Evolutionary conservation across 2,888 invertebrate species (phyloP).

Genomic region (Carterocephalus palaemon): DNA sequence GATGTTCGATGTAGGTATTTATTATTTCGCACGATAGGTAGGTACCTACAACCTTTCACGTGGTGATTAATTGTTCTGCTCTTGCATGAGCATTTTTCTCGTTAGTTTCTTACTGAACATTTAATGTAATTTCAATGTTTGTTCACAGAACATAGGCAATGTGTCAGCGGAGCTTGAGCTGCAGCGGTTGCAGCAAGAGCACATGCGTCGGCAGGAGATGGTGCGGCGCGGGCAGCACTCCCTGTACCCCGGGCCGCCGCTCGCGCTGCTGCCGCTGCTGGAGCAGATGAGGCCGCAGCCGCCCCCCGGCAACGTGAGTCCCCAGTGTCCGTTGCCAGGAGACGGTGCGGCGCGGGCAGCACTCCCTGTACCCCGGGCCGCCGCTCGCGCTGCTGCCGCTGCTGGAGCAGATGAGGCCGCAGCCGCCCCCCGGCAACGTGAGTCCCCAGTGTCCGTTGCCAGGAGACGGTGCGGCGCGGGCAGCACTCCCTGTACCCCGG

Average conservation of each 20-base stretch:
- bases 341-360: slow-evolving; percentile 70
- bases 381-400: slow-evolving; percentile 85
- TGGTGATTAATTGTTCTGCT: too few species aligned
- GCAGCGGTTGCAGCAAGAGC: slow-evolving; percentile 83
- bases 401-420: slow-evolving; percentile 80
- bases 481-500: slow-evolving; percentile 74
- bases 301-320: slow-evolving; percentile 67
- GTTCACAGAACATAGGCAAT: slow-evolving; percentile 63
- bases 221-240: slow-evolving; percentile 69
- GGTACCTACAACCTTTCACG: too few species aligned
- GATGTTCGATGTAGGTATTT: too few species aligned
- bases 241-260: slow-evolving; percentile 79
- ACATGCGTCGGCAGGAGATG: slow-evolving; percentile 78
- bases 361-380: slow-evolving; percentile 76
- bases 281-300: slow-evolving; percentile 78
- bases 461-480: slow-evolving; percentile 72
- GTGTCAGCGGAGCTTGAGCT: slow-evolving; percentile 81
- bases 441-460: slow-evolving; percentile 76
- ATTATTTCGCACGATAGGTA: too few species aligned
- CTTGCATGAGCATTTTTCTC: too few species aligned
- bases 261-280: slow-evolving; percentile 84
- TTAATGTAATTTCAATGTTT: too few species aligned
- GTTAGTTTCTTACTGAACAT: too few species aligned
- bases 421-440: slow-evolving; percentile 67
- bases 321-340: slow-evolving; percentile 80